These are phyloP conservation scores for Timema podura DNA, from an alignment of 2,888 invertebrate genomes.

Conservation along the genomic window DNA sequence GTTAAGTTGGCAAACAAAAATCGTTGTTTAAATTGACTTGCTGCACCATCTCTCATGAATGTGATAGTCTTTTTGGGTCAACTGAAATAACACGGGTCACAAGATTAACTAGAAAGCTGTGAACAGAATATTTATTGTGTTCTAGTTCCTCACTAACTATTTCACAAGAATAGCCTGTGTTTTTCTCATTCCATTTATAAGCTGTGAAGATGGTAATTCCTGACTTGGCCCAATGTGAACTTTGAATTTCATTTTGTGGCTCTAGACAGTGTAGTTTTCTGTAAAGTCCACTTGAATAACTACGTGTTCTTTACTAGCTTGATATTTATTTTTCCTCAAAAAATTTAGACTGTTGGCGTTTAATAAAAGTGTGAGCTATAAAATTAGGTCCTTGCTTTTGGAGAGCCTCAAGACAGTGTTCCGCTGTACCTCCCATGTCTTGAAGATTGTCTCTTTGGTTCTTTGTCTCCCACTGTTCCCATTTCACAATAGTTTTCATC, in stretches of 20 bases:
- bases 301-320: not conserved
- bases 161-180: constrained; percentile 3
- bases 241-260: constrained; percentile 21
- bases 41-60: constrained; percentile 15
- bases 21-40: constrained; percentile 19
- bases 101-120: not conserved
- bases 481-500: too few relatives aligned
- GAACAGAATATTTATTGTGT: constrained; percentile 17
- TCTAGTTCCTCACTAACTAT: constrained; percentile 13
- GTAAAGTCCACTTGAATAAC: constrained; percentile 19
- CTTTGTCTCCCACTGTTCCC: too few relatives aligned
- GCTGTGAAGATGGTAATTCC: constrained; percentile 20
- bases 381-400: too few relatives aligned
- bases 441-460: too few relatives aligned
- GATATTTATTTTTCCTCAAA: not conserved
- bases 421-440: too few relatives aligned
- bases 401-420: too few relatives aligned
- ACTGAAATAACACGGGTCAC: not conserved
- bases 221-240: constrained; percentile 19
- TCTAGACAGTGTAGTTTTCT: constrained; percentile 22
- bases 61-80: constrained; percentile 10
- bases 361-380: too few relatives aligned
- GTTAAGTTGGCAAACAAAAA: constrained; percentile 16
- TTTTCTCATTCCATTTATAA: constrained; percentile 14
- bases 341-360: too few relatives aligned